phyloP scores from a whole-genome alignment of 2,797 vertebrate genomes.

The Eutrigla gurnardus region DNA sequence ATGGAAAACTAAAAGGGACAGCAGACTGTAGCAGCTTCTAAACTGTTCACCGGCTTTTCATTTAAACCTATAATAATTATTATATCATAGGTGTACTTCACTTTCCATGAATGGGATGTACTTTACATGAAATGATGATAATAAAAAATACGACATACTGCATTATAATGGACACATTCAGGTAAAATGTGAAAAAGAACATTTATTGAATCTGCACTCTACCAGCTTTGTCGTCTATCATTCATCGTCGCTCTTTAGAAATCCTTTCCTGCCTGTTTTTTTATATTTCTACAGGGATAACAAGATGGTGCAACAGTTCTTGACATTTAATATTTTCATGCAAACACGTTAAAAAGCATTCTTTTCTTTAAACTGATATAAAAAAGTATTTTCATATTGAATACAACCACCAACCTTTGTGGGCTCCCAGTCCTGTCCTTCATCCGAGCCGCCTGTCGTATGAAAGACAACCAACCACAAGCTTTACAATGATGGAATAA shows the following conservation, averaged over 20 bases:
- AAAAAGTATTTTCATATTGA: background rate
- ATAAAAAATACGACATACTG: background rate
- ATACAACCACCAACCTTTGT: conserved; percentile 81
- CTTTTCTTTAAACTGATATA: background rate
- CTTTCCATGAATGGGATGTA: background rate
- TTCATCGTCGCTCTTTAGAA: conserved; percentile 2
- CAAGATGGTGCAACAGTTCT: background rate
- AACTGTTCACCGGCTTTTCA: background rate
- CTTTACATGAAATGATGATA: background rate
- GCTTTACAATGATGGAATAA: conserved; percentile 13
- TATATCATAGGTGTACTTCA: background rate
- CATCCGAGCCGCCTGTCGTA: conserved; percentile 69
- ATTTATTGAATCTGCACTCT: background rate
- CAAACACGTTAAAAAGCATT: background rate
- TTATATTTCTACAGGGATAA: background rate
- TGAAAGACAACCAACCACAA: conserved; percentile 24
- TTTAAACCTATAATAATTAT: background rate
- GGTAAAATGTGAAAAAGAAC: background rate
- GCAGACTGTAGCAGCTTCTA: background rate
- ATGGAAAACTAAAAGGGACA: conserved; percentile 8
- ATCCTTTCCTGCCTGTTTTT: background rate
- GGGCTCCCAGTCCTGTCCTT: conserved; percentile 80
- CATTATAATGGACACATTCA: background rate
- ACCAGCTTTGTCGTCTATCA: background rate
- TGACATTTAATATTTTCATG: background rate